These are phyloP conservation scores for Microvelia longipes DNA, from an alignment of 1,140 invertebrate species.

Conservation along the genomic window DNA sequence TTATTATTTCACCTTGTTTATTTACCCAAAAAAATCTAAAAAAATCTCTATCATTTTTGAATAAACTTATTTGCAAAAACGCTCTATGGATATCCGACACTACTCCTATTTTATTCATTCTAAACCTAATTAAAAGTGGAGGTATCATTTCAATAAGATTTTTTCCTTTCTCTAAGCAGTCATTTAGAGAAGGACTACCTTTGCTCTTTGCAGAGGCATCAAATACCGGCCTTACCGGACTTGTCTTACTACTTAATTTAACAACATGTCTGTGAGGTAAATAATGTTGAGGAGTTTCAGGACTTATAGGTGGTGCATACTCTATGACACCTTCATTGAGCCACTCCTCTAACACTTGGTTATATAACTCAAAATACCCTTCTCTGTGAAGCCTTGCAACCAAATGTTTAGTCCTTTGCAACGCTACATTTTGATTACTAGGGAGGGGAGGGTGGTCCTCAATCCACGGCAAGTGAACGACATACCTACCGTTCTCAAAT, in stretches of 20 bases:
- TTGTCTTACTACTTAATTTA: slow-evolving; percentile 16
- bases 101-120: slow-evolving; percentile 25
- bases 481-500: too few species aligned
- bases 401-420: too few species aligned
- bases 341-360: too few species aligned
- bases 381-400: too few species aligned
- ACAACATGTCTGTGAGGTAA: slow-evolving; percentile 26
- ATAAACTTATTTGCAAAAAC: not conserved
- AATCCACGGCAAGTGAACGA: too few species aligned
- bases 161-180: slow-evolving; percentile 25
- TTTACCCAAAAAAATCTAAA: not conserved
- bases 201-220: slow-evolving; percentile 24
- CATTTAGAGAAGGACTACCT: slow-evolving; percentile 26
- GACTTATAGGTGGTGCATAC: too few species aligned
- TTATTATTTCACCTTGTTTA: not conserved
- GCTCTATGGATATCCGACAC: slow-evolving; percentile 5
- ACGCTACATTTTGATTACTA: too few species aligned
- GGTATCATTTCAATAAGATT: slow-evolving; percentile 31
- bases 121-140: slow-evolving; percentile 28
- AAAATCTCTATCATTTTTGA: not conserved
- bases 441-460: too few species aligned
- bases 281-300: too few species aligned
- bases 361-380: too few species aligned
- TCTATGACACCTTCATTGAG: too few species aligned
- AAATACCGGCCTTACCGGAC: slow-evolving; percentile 23